A percentile compares a stretch with the other conserved stretches of the same genome.
Conservation (phyloP, 2,888 invertebrate species). For the Creontiades dilutus region DNA sequence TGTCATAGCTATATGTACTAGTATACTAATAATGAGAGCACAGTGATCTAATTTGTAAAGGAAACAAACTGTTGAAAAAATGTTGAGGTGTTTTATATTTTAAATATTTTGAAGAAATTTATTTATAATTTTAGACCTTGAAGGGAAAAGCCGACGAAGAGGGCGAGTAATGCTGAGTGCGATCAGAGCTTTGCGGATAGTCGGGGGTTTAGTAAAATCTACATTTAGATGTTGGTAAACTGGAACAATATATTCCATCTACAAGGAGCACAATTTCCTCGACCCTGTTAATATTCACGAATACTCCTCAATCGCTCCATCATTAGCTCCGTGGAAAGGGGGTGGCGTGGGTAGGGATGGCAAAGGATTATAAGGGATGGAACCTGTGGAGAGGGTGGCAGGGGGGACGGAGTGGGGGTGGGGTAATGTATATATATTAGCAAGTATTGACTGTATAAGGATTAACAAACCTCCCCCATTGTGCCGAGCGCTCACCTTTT, state of each 20-base stretch:
- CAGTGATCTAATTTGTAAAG: no score
- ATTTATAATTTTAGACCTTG: conserved; percentile 4
- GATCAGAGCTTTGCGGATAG: conserved; percentile 29
- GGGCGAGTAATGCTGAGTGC: conserved; percentile 29
- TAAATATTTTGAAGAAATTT: neutral
- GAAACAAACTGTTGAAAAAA: no score
- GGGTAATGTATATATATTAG: conserved; percentile 73
- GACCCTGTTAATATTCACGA: conserved; percentile 72
- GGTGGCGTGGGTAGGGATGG: conserved; percentile 49
- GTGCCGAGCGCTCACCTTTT: conserved; percentile 68
- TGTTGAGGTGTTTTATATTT: no score
- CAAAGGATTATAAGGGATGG: conserved; percentile 72
- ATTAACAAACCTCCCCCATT: conserved; percentile 68
- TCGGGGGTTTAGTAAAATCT: conserved; percentile 69
- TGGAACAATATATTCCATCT: conserved; percentile 72
- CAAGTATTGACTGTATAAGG: conserved; percentile 73
- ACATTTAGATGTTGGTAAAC: conserved; percentile 72
- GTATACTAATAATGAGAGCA: no score
- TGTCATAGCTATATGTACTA: no score
- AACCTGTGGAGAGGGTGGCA: conserved; percentile 17
- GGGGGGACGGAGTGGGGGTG: neutral
- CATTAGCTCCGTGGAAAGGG: conserved; percentile 66
- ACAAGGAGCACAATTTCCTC: conserved; percentile 72
- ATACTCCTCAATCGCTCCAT: conserved; percentile 72
- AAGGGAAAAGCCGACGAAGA: neutral